These are phyloP conservation scores for Syrrhaptes paradoxus DNA, from an alignment of 2,113 vertebrate genomes.

Conservation along the genomic window DNA sequence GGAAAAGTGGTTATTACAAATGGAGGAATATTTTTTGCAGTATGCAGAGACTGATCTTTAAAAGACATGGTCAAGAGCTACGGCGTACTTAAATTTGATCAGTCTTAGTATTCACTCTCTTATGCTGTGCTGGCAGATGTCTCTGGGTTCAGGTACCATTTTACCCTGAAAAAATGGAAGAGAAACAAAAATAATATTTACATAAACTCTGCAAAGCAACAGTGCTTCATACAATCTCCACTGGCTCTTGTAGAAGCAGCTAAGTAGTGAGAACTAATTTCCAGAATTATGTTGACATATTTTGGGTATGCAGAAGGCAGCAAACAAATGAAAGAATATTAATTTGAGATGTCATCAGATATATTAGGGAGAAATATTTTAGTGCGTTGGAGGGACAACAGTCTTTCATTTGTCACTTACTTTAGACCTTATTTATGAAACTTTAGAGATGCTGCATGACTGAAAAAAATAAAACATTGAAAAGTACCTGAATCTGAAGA, in stretches of 20 bases:
- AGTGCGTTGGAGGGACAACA: background rate
- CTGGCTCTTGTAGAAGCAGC: background rate
- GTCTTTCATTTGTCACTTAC: background rate
- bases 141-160: background rate
- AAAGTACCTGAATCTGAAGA: background rate
- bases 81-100: background rate
- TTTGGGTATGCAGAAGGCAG: background rate
- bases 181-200: background rate
- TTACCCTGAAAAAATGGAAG: background rate
- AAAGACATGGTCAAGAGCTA: background rate
- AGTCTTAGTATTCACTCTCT: background rate
- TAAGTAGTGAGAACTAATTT: background rate
- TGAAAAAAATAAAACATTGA: background rate
- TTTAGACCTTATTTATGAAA: background rate
- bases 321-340: background rate
- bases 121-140: background rate
- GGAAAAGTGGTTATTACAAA: constrained; percentile 16
- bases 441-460: background rate
- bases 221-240: background rate
- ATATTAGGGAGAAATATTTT: background rate
- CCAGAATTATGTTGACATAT: background rate
- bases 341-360: background rate
- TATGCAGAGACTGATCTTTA: background rate
- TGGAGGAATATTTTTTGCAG: background rate
- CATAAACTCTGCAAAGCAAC: background rate